These are phyloP conservation scores for Dasyornis broadbenti DNA, from an alignment of 2,113 vertebrate genomes.

Conservation along the genomic window DNA sequence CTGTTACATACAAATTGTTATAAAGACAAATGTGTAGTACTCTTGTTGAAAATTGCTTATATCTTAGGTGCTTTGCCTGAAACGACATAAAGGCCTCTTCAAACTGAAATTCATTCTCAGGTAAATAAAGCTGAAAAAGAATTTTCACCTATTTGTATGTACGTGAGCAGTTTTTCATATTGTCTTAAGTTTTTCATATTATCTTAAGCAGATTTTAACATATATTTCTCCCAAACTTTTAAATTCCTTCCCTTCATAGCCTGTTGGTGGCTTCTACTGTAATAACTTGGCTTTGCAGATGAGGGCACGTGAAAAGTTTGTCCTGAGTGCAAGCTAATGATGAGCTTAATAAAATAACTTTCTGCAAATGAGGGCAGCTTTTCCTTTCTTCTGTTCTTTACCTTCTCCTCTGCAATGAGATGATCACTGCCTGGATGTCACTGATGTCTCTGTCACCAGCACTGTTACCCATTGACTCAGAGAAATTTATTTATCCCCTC, in stretches of 20 bases:
- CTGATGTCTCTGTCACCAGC: not conserved
- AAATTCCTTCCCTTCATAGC: not conserved
- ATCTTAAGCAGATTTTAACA: conserved; percentile 58
- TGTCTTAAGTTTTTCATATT: conserved; percentile 65
- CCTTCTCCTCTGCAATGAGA: not conserved
- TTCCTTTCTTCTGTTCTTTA: not conserved
- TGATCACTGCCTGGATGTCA: not conserved
- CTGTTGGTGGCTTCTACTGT: not conserved
- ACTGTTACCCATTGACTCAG: not conserved
- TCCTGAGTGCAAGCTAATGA: not conserved
- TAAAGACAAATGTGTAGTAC: conserved; percentile 90
- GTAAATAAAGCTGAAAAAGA: conserved; percentile 80
- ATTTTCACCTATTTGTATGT: conserved; percentile 70
- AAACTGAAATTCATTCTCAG: conserved; percentile 82
- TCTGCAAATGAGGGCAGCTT: not conserved
- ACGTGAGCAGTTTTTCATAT: conserved; percentile 70
- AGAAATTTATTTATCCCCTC: not conserved
- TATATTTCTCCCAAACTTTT: not conserved
- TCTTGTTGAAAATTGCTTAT: conserved; percentile 84
- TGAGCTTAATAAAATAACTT: not conserved
- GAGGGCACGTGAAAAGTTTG: not conserved
- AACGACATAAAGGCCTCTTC: conserved; percentile 80
- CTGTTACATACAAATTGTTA: conserved; percentile 91
- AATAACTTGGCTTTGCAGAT: not conserved
- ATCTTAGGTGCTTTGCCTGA: conserved; percentile 76